A percentile compares a stretch with the other conserved stretches of the same genome.
Conservation (phyloP, 2,888 invertebrate genomes). For the Mythimna pallens region DNA sequence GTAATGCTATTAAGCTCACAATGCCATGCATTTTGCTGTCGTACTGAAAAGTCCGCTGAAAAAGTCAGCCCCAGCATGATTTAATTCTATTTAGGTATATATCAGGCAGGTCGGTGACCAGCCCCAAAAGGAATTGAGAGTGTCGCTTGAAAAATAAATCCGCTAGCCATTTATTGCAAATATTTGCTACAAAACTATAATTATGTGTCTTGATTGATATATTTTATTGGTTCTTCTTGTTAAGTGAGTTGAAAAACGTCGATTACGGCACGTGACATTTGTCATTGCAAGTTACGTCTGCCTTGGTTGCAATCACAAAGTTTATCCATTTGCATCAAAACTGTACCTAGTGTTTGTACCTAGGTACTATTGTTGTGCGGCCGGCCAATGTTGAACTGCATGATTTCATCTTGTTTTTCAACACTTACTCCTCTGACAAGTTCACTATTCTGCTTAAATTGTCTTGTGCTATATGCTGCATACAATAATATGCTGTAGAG, state of each 20-base stretch:
- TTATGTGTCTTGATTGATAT: neutral
- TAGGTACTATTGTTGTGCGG: neutral
- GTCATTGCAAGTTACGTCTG: neutral
- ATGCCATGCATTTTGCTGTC: neutral
- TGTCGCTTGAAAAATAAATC: neutral
- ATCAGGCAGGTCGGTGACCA: neutral
- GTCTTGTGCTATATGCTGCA: no score
- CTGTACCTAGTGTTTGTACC: neutral
- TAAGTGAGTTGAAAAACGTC: neutral
- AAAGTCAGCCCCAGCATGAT: neutral
- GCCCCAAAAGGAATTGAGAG: neutral
- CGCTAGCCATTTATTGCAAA: neutral
- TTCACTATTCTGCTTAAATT: no score
- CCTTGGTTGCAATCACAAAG: neutral
- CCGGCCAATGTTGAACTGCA: neutral
- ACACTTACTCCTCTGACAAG: no score
- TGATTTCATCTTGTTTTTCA: neutral
- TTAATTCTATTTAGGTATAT: neutral
- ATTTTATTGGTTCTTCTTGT: neutral
- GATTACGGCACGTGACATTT: neutral
- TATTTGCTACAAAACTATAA: neutral
- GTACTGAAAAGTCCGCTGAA: neutral
- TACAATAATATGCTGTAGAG: no score
- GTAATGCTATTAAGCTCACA: neutral
- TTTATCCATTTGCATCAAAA: neutral